Percentiles rank a stretch among this genome's conserved stretches.
These are phyloP conservation scores for Ormyrus thymus DNA, from an alignment of 2,888 invertebrate species.

Conservation along the genomic window DNA sequence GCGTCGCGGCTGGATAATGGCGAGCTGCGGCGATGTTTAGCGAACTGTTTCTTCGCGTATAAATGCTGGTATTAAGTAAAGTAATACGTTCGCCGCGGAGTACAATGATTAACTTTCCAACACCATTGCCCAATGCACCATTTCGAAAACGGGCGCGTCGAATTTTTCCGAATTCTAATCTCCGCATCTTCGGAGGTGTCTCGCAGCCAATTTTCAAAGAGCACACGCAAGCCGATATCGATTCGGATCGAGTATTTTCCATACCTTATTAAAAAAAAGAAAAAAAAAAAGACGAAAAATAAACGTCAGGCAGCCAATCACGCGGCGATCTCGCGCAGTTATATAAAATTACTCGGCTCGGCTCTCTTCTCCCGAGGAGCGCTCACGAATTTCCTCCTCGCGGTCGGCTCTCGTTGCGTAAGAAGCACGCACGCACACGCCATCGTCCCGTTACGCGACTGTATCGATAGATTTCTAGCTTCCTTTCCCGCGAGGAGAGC, in stretches of 20 bases:
- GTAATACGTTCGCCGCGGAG: neutral
- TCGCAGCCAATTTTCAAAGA: no score
- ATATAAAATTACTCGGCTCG: slow-evolving; percentile 20
- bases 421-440: neutral
- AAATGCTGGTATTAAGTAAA: slow-evolving; percentile 5
- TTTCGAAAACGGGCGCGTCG: neutral
- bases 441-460: slow-evolving; percentile 27
- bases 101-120: slow-evolving; percentile 15
- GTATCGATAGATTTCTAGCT: neutral
- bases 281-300: no score
- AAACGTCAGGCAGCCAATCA: neutral
- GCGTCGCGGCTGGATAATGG: no score
- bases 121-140: slow-evolving; percentile 15
- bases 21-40: no score
- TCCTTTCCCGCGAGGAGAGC: slow-evolving; percentile 13
- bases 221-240: no score
- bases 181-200: no score
- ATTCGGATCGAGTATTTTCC: no score
- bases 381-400: slow-evolving; percentile 22
- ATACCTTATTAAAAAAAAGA: no score
- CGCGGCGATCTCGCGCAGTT: slow-evolving; percentile 26
- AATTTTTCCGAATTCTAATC: neutral
- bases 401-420: slow-evolving; percentile 27
- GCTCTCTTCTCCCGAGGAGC: neutral
- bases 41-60: no score